Percentiles rank a stretch among this genome's conserved stretches.
phyloP scores from a whole-genome alignment of 1,140 invertebrate species.

The Aethina tumida region DNA sequence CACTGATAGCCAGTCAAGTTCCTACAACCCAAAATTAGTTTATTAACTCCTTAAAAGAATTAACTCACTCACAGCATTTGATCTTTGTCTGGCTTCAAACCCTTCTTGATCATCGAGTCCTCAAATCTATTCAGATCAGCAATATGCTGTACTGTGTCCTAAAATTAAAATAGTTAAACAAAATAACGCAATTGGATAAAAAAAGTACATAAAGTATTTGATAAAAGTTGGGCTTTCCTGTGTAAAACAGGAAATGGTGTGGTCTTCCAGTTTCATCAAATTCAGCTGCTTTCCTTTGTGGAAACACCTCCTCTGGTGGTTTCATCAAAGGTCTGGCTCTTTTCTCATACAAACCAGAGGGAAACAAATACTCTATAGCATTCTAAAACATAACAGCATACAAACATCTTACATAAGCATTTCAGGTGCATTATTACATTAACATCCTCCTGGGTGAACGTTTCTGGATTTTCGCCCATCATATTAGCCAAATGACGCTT shows the following conservation, averaged over 20 bases:
- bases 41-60: neutral
- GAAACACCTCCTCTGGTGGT: constrained; percentile 75
- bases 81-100: constrained; percentile 45
- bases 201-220: constrained; percentile 35
- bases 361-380: constrained; percentile 85
- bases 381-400: constrained; percentile 44
- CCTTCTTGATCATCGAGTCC: constrained; percentile 53
- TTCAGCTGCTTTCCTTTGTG: constrained; percentile 75
- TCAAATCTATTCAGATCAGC: constrained; percentile 57
- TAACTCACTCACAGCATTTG: constrained; percentile 43
- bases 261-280: constrained; percentile 85
- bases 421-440: too few species aligned
- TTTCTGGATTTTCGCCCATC: constrained; percentile 88
- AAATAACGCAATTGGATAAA: neutral
- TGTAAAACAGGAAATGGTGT: constrained; percentile 84
- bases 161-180: constrained; percentile 14
- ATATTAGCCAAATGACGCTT: constrained; percentile 95
- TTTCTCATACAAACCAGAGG: constrained; percentile 77
- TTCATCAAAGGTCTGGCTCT: constrained; percentile 78
- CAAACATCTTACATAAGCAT: constrained; percentile 1
- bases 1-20: constrained; percentile 48
- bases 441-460: constrained; percentile 79
- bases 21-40: constrained; percentile 34
- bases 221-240: constrained; percentile 73
- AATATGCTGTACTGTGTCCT: constrained; percentile 55